These are phyloP conservation scores for Hipparchia sbordonii DNA, from an alignment of 2,888 invertebrate species.

Conservation along the genomic window DNA sequence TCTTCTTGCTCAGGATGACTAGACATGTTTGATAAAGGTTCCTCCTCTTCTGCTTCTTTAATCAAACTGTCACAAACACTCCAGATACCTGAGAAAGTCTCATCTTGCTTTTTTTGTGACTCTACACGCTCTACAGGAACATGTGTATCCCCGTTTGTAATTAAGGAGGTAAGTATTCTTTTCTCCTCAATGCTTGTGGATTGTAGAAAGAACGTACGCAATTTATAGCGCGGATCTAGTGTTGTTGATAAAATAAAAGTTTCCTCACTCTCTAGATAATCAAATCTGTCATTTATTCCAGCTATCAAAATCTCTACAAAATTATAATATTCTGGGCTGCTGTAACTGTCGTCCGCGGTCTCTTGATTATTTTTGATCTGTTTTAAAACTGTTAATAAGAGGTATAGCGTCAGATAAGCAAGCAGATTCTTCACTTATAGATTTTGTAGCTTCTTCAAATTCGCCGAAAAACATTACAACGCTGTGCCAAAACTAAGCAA, in stretches of 20 bases:
- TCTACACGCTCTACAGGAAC: not conserved
- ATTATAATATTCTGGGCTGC: slow-evolving; percentile 23
- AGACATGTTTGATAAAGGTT: slow-evolving; percentile 32
- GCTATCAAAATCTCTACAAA: slow-evolving; percentile 1
- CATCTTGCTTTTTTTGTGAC: not conserved
- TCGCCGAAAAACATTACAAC: too few species aligned
- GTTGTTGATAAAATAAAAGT: slow-evolving; percentile 40
- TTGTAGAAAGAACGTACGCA: slow-evolving; percentile 32
- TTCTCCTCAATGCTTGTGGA: slow-evolving; percentile 31
- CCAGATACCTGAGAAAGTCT: slow-evolving; percentile 6
- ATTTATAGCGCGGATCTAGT: slow-evolving; percentile 37
- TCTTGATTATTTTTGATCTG: slow-evolving; percentile 18
- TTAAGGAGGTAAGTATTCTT: slow-evolving; percentile 23
- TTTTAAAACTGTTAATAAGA: slow-evolving; percentile 37
- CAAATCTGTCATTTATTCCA: slow-evolving; percentile 38
- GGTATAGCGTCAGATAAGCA: slow-evolving; percentile 42
- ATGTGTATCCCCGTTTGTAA: not conserved
- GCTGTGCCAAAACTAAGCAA: too few species aligned
- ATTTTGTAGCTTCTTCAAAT: slow-evolving; percentile 41
- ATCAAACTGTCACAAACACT: slow-evolving; percentile 4
- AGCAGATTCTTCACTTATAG: slow-evolving; percentile 31
- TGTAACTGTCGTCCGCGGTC: not conserved
- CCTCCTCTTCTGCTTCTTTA: slow-evolving; percentile 4
- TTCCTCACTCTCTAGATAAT: slow-evolving; percentile 39
- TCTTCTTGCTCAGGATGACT: slow-evolving; percentile 31